A percentile compares a stretch with the other conserved stretches of the same genome.
These are phyloP conservation scores for Fragum whitleyi DNA, from an alignment of 2,888 invertebrate species.

Conservation along the genomic window DNA sequence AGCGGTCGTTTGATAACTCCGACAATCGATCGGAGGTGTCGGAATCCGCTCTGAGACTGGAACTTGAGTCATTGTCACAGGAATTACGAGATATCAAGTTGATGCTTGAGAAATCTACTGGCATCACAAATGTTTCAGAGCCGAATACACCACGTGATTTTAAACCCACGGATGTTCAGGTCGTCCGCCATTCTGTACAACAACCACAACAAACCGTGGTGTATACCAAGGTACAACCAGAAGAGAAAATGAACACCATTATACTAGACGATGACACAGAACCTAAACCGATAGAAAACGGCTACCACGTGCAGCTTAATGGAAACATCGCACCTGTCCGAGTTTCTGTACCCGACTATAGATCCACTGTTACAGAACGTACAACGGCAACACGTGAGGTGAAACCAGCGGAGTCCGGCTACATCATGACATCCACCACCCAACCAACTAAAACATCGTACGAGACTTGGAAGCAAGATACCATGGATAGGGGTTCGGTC, in stretches of 20 bases:
- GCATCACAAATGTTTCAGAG: slow-evolving; percentile 53
- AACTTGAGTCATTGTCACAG: slow-evolving; percentile 70
- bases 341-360: slow-evolving; percentile 60
- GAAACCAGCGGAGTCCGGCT: slow-evolving; percentile 23
- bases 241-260: slow-evolving; percentile 39
- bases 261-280: slow-evolving; percentile 47
- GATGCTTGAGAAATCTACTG: slow-evolving; percentile 72
- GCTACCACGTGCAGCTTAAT: slow-evolving; percentile 23
- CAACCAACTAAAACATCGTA: slow-evolving; percentile 49
- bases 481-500: slow-evolving; percentile 47
- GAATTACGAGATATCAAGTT: slow-evolving; percentile 75
- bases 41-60: slow-evolving; percentile 64
- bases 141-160: slow-evolving; percentile 38
- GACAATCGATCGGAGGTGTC: slow-evolving; percentile 66
- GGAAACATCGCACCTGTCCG: slow-evolving; percentile 37
- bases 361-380: slow-evolving; percentile 35
- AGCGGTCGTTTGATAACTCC: slow-evolving; percentile 26
- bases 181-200: slow-evolving; percentile 35
- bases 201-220: slow-evolving; percentile 18
- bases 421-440: slow-evolving; percentile 2
- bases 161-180: slow-evolving; percentile 42
- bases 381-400: background rate
- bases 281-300: slow-evolving; percentile 25
- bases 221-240: background rate
- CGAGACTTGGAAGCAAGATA: slow-evolving; percentile 58